Evolutionary conservation across 2,113 vertebrate genomes (phyloP), one percentile per base, ranked within the genome.

Genomic region (Thymallus thymallus): DNA sequence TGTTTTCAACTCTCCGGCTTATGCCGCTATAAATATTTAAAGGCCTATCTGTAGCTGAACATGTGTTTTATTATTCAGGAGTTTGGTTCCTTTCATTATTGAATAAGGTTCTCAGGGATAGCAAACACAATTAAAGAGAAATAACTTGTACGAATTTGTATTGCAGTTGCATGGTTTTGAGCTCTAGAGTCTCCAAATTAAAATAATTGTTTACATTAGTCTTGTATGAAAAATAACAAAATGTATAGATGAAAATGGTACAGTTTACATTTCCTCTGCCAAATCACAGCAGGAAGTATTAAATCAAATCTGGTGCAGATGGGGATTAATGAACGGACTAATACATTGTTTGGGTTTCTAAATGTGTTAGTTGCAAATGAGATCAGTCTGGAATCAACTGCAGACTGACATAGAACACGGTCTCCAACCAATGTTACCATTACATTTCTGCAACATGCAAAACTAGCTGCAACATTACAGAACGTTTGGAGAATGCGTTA

Each of bases 91-190:
- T 83, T 82, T 90, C 62, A 78, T 89, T 85, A 79, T 51, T 82
- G 73, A 90, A 91, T 87, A 90, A 78, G 79, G 88, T 91, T 93
- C 92, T 93, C 92, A 93, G 93, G 93, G 92, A 93, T 83, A 80
- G 88, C 82, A 88, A 51, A 87, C 86, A 85, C 88, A 87, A 88
- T 91, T 87, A 88, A 91, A 89, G 86, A 90, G 91, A 90, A 87
- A 77, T 85, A 41, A 76, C 85, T 80, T 84, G n/a, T 73, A 74
- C 69, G 87, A 56, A 82, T 84, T 85, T 88, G 79, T 85, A 84
- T 87, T 91, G 86, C 88, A 86, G 78, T 72, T 63, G 71, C 80
- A 84, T 86, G 24, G 68, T 78, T 81, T 82, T 75, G 48, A 84
- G 77, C 76, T 78, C 72, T 60, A 30, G 65, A 45, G 65, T 86